A percentile compares a stretch with the other conserved stretches of the same genome.
Conservation (phyloP, 2,888 invertebrate genomes). For the Orchesella flavescens region DNA sequence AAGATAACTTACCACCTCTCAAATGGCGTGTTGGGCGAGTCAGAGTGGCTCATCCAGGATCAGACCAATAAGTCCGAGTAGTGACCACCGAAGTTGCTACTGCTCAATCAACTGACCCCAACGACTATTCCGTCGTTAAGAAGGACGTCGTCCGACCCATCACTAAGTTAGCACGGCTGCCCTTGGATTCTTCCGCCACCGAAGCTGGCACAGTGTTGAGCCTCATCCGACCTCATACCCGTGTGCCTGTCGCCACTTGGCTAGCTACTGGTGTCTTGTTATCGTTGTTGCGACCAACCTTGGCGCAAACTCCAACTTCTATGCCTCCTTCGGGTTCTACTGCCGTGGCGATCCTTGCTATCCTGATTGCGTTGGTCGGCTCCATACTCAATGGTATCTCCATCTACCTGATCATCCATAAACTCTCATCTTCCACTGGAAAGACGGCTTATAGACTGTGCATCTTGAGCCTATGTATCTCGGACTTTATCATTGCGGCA, state of each 20-base stretch:
- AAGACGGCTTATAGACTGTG: neutral
- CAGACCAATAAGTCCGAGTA: conserved; percentile 48
- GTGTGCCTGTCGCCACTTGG: neutral
- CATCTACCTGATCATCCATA: neutral
- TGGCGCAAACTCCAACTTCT: neutral
- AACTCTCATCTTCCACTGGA: neutral
- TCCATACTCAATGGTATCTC: neutral
- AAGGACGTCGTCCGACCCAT: conserved; percentile 51
- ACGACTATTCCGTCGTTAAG: neutral
- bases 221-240: neutral
- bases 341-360: neutral
- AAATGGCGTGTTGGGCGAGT: conserved; percentile 52
- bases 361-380: neutral
- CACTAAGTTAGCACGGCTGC: conserved; percentile 20
- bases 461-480: neutral
- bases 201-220: neutral
- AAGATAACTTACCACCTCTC: conserved; percentile 38
- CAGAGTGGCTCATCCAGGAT: conserved; percentile 38
- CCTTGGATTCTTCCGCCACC: conserved; percentile 9
- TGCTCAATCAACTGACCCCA: neutral
- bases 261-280: neutral
- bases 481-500: conserved; percentile 15
- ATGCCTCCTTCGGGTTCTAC: neutral
- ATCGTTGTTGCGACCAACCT: neutral
- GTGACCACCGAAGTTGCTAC: conserved; percentile 39